These are phyloP conservation scores for Slavum lentiscoides DNA, from an alignment of 2,888 invertebrate genomes.

Conservation along the genomic window DNA sequence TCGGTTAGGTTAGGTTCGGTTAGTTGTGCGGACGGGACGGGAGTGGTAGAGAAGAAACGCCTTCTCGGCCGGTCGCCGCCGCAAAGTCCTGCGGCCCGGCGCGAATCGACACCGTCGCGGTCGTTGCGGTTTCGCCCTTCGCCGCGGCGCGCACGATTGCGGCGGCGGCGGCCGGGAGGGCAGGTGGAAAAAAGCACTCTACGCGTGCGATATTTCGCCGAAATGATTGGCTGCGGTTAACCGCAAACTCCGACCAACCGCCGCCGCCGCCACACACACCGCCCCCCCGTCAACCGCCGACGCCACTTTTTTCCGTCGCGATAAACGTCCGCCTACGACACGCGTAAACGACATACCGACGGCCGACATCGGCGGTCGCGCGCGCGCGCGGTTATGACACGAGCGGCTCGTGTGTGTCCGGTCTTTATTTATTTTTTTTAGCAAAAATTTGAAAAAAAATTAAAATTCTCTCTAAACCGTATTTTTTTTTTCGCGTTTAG, in stretches of 20 bases:
- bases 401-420: no score
- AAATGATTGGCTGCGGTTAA: conserved; percentile 54
- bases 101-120: conserved; percentile 46
- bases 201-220: conserved; percentile 42
- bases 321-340: conserved; percentile 23
- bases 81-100: background rate
- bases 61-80: conserved; percentile 10
- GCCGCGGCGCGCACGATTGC: conserved; percentile 18
- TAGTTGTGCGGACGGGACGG: no score
- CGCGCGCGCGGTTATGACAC: no score
- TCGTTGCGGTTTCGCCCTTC: conserved; percentile 48
- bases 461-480: no score
- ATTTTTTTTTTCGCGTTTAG: no score
- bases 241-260: conserved; percentile 52
- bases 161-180: background rate
- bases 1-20: no score
- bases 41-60: conserved; percentile 28
- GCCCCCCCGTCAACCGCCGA: background rate
- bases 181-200: conserved; percentile 46
- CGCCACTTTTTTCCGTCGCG: conserved; percentile 26
- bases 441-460: no score
- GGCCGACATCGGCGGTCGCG: conserved; percentile 26
- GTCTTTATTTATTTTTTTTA: no score
- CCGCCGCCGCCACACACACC: conserved; percentile 1
- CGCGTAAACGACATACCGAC: conserved; percentile 3